Evolutionary conservation across 2,888 invertebrate species (phyloP), one percentile per base, ranked within the genome.

Genomic region (Sminthurides aquaticus): DNA sequence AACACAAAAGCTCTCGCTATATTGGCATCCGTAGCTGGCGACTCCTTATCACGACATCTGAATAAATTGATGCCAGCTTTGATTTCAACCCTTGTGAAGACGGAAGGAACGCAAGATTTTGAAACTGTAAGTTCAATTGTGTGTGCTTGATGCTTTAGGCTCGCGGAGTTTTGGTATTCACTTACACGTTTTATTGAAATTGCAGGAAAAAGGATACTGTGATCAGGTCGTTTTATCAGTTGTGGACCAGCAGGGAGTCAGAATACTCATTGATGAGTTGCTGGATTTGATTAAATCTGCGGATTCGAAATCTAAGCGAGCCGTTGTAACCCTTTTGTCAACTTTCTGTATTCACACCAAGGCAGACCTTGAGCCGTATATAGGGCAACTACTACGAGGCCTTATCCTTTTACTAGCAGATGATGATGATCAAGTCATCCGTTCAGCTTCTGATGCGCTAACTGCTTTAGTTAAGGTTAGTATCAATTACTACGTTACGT

Each of bases 1-100:
- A 94, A 97, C 81, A 91, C 96, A 18, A 90, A 91, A 80, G 97
- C 96, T 0, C 81, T 98, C 63, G 91, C 96, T 0, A 91, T 95
- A 76, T 82, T 98, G 71, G 92, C 96, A 1, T 90, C 95, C 27
- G 96, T 96, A 3, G 95, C 97, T 56, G 96, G 95, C 55, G 91
- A 94, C 78, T 88, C 96, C 24, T 83, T 97, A 62, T 91, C 90
- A 11, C 87, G 90, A 77, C 95, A 94, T 79, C 83, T 98, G 69
- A 86, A 88, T 72, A 91, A 91, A 80, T 93, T 99, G 77, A 82
- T 99, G 74, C 93, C 94, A 28, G 95, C 98, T 26, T 82, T 99
- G 70, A 83, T 96, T 67, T 82, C 62, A 1, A 68, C 70, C 11
- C 49, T 73, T 3, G 67, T 65, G 1, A 67, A 72, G n/a, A 68